Evolutionary conservation across 2,113 vertebrate genomes (phyloP).

Genomic region (Melanocharis versteri): DNA sequence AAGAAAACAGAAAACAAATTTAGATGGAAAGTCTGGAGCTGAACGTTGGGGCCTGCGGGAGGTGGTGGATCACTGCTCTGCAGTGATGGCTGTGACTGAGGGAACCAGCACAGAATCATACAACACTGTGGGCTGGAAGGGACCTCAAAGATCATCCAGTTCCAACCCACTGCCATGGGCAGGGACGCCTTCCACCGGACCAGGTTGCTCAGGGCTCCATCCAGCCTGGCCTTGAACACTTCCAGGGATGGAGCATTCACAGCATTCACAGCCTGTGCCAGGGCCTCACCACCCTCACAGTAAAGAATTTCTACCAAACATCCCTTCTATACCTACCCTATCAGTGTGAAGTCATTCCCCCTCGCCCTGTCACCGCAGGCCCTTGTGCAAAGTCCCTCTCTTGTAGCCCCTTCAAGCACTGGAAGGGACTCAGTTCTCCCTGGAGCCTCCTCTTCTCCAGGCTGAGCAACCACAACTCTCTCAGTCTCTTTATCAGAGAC

Average conservation of each 20-base stretch:
- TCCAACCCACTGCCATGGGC: neutral
- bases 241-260: neutral
- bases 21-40: neutral
- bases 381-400: neutral
- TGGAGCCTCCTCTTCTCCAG: neutral
- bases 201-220: neutral
- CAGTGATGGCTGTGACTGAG: fast-evolving
- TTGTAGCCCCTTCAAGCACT: neutral
- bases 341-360: neutral
- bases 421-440: neutral
- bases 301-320: neutral
- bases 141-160: neutral
- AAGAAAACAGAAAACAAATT: neutral
- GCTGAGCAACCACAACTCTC: neutral
- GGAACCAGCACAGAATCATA: neutral
- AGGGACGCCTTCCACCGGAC: neutral
- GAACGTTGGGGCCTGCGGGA: neutral
- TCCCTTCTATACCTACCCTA: no score
- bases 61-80: neutral
- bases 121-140: neutral
- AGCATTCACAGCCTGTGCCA: neutral
- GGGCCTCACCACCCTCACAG: neutral
- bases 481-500: neutral
- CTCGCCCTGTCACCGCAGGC: neutral
- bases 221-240: no score